phyloP scores from a whole-genome alignment of 2,797 vertebrate species.

The Ctenochaetus hawaiiensis region DNA sequence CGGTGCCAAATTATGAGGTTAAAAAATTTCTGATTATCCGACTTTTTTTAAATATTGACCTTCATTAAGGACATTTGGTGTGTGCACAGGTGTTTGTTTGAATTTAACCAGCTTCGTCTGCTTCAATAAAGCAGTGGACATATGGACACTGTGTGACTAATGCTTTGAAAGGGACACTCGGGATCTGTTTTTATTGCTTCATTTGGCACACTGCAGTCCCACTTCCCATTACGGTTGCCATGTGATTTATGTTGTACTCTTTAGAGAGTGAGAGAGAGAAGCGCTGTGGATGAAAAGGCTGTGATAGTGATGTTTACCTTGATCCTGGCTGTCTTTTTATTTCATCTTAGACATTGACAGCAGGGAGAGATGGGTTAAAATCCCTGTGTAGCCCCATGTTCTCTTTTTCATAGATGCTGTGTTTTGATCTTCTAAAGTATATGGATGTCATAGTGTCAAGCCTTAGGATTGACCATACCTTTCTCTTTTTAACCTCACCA shows the following conservation, averaged over 20 bases:
- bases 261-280: constrained; percentile 50
- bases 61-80: constrained; percentile 45
- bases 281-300: constrained; percentile 44
- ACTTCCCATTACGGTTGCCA: constrained; percentile 67
- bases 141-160: constrained; percentile 75
- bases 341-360: constrained; percentile 55
- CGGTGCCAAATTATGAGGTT: constrained; percentile 12
- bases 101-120: constrained; percentile 48
- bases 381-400: constrained; percentile 13
- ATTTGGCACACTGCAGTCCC: constrained; percentile 69
- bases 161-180: constrained; percentile 72
- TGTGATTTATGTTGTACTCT: constrained; percentile 78
- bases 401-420: constrained; percentile 24
- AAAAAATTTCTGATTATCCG: constrained; percentile 17
- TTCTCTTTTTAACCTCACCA: constrained; percentile 12
- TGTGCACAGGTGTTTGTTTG: constrained; percentile 59
- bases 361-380: constrained; percentile 44
- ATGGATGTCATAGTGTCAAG: constrained; percentile 1
- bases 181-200: constrained; percentile 80
- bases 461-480: constrained; percentile 17
- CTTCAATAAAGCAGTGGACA: constrained; percentile 68
- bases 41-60: constrained; percentile 48
- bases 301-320: constrained; percentile 70
- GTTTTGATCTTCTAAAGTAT: constrained; percentile 30
- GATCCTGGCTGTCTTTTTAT: constrained; percentile 67